A percentile compares a stretch with the other conserved stretches of the same genome.
Conservation (phyloP, 2,797 vertebrate species). For the Simalia tracyae region DNA sequence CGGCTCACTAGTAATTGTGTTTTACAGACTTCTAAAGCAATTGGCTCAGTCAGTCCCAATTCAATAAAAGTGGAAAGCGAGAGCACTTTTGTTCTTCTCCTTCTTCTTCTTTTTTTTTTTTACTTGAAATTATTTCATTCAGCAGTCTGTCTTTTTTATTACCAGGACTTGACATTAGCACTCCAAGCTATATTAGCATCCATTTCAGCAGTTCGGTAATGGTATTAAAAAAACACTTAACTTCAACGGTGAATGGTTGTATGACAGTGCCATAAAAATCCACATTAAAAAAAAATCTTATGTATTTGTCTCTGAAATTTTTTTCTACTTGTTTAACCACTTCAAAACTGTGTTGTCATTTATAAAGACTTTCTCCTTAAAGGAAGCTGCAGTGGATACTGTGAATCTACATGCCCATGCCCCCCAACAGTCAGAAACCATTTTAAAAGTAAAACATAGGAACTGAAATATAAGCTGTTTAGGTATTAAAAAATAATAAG, state of each 20-base stretch:
- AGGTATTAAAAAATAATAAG: conserved; percentile 33
- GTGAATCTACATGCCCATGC: neutral
- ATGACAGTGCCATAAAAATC: conserved; percentile 81
- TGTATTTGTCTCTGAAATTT: conserved; percentile 80
- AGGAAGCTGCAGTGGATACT: conserved; percentile 28
- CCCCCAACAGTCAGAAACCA: conserved; percentile 25
- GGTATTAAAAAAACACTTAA: conserved; percentile 86
- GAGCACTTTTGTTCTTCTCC: conserved; percentile 80
- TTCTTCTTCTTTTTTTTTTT: conserved; percentile 78
- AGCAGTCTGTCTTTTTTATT: conserved; percentile 87
- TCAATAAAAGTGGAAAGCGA: conserved; percentile 80
- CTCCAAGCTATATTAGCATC: conserved; percentile 84
- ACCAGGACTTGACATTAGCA: conserved; percentile 83
- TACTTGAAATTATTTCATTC: conserved; percentile 84
- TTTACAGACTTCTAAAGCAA: conserved; percentile 83
- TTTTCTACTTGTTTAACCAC: conserved; percentile 75
- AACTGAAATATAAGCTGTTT: neutral
- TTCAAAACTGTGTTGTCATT: conserved; percentile 72
- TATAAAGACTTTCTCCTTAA: conserved; percentile 48
- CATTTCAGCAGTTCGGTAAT: conserved; percentile 82
- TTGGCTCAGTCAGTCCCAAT: conserved; percentile 83
- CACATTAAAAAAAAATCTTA: conserved; percentile 79
- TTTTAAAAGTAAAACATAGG: neutral
- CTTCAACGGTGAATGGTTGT: conserved; percentile 80
- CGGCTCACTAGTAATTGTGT: conserved; percentile 81